Percentiles rank a stretch among this genome's conserved stretches.
phyloP scores from a whole-genome alignment of 2,113 vertebrate genomes.

The Lucifuga dentata region DNA sequence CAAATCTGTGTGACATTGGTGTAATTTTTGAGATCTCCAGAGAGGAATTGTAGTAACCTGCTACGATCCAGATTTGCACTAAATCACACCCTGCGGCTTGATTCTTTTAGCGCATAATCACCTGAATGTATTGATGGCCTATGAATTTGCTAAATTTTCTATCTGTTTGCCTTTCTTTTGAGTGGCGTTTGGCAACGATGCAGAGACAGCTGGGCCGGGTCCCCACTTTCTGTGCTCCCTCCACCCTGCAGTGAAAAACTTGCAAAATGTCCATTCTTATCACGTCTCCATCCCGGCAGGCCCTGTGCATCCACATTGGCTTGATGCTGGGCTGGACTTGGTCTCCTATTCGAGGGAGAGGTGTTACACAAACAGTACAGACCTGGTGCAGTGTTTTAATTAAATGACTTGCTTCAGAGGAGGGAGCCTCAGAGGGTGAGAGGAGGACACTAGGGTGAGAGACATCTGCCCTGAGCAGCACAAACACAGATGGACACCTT shows the following conservation, averaged over 20 bases:
- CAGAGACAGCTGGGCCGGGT: slow-evolving; percentile 52
- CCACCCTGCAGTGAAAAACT: slow-evolving; percentile 62
- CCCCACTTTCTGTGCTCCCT: slow-evolving; percentile 46
- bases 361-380: slow-evolving; percentile 30
- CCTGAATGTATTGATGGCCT: background rate
- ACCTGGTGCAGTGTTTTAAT: slow-evolving; percentile 73
- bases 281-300: slow-evolving; percentile 64
- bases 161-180: background rate
- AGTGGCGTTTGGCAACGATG: slow-evolving; percentile 37
- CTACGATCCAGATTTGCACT: background rate
- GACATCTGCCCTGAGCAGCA: slow-evolving; percentile 79
- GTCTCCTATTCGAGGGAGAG: slow-evolving; percentile 14
- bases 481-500: slow-evolving; percentile 79
- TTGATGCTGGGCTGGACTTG: slow-evolving; percentile 41
- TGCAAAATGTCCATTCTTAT: slow-evolving; percentile 72
- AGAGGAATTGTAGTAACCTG: background rate
- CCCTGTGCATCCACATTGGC: slow-evolving; percentile 30
- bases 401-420: slow-evolving; percentile 70
- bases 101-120: background rate
- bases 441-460: slow-evolving; percentile 69
- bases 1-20: slow-evolving; percentile 8
- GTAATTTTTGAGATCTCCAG: background rate
- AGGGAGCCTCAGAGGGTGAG: slow-evolving; percentile 64
- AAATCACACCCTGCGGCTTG: background rate
- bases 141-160: background rate